These are phyloP conservation scores for Drosophila obscura DNA, from an alignment of 1,140 invertebrate genomes.

Conservation along the genomic window DNA sequence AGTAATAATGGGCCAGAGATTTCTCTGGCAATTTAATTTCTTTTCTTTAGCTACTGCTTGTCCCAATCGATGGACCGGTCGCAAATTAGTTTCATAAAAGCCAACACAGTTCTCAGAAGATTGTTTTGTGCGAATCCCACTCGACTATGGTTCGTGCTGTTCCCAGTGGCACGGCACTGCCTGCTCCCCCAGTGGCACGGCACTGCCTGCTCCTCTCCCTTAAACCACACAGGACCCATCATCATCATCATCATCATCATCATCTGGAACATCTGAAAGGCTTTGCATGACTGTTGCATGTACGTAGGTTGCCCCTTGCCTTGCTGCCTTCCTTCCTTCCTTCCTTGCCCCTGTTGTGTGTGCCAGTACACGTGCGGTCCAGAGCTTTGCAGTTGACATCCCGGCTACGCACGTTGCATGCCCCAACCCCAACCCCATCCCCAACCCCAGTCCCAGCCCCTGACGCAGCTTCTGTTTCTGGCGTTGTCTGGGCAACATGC, in stretches of 20 bases:
- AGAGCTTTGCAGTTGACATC: conserved; percentile 49
- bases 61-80: conserved; percentile 13
- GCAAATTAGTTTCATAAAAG: conserved; percentile 52
- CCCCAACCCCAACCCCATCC: not conserved
- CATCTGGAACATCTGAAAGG: conserved; percentile 21
- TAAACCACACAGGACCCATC: conserved; percentile 22
- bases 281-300: conserved; percentile 39
- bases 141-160: conserved; percentile 21
- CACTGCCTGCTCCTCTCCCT: not conserved
- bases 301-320: not conserved
- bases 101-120: conserved; percentile 21
- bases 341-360: not conserved
- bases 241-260: conserved; percentile 21
- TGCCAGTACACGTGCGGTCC: conserved; percentile 45
- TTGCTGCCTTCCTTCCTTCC: not conserved
- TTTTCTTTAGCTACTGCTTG: conserved; percentile 1
- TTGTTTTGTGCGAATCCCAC: conserved; percentile 34
- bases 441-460: not conserved
- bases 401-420: conserved; percentile 37
- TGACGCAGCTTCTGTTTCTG: conserved; percentile 17
- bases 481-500: conserved; percentile 40
- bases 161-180: not conserved
- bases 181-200: not conserved
- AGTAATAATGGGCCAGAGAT: conserved; percentile 4
- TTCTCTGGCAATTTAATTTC: not conserved